These are phyloP conservation scores for Sturnus vulgaris DNA, from an alignment of 2,113 vertebrate species.

Conservation along the genomic window DNA sequence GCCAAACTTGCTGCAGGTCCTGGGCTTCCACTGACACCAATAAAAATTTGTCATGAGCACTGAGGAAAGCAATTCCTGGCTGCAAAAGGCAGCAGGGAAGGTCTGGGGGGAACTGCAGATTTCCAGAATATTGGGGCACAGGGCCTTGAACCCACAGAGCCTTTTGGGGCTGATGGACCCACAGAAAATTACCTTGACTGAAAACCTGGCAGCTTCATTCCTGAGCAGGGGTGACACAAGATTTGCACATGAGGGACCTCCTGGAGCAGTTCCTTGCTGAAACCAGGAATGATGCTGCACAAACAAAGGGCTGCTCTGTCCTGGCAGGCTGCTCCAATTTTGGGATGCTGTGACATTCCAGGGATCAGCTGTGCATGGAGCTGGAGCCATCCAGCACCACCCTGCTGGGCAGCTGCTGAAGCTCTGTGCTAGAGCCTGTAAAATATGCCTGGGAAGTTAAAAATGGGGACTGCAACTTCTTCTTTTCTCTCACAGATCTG, in stretches of 20 bases:
- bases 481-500: neutral
- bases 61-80: neutral
- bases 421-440: neutral
- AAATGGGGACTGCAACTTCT: neutral
- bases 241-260: neutral
- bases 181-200: neutral
- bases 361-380: neutral
- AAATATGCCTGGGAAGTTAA: neutral
- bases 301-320: neutral
- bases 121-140: neutral
- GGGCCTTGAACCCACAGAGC: neutral
- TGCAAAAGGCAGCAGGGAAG: neutral
- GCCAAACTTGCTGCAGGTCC: neutral
- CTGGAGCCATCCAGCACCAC: fast-evolving
- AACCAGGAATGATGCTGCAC: neutral
- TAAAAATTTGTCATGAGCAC: neutral
- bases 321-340: neutral
- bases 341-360: neutral
- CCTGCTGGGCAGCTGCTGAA: fast-evolving
- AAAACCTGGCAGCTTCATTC: neutral
- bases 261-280: neutral
- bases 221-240: neutral
- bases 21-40: neutral
- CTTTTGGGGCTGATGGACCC: neutral
- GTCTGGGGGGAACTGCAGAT: neutral